Evolutionary conservation across 2,797 vertebrate species (phyloP).

Genomic region (Helarctos malayanus): DNA sequence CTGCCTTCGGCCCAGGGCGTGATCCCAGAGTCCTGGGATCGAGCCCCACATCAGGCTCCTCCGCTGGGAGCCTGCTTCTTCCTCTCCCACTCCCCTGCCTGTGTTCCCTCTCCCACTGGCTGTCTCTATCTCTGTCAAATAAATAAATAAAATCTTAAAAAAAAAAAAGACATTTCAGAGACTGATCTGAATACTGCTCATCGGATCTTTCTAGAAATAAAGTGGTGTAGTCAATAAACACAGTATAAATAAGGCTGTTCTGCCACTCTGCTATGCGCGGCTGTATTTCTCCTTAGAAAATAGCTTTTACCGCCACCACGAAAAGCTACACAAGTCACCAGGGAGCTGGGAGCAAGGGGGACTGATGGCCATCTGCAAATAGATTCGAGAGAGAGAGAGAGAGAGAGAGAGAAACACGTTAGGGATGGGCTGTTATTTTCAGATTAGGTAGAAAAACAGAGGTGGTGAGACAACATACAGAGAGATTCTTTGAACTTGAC

Average conservation of each 20-base stretch:
- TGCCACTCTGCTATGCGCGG: not conserved
- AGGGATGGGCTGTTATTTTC: constrained; percentile 48
- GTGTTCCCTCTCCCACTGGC: too few species aligned
- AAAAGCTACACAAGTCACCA: not conserved
- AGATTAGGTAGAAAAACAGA: constrained; percentile 68
- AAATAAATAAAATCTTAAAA: too few species aligned
- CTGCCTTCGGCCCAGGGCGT: too few species aligned
- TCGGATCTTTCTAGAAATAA: constrained; percentile 43
- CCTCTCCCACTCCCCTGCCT: too few species aligned
- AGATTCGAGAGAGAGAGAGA: not conserved
- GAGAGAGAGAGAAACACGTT: not conserved
- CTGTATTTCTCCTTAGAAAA: not conserved
- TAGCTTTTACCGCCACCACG: not conserved
- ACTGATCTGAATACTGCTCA: constrained; percentile 15
- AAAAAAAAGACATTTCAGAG: not conserved
- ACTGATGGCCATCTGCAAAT: not conserved
- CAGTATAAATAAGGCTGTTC: not conserved
- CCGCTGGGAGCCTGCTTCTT: too few species aligned
- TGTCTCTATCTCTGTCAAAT: too few species aligned
- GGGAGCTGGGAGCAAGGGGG: not conserved
- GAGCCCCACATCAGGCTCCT: too few species aligned
- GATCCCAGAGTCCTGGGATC: too few species aligned
- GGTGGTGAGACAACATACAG: not conserved
- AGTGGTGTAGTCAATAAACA: not conserved
- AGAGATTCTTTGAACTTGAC: constrained; percentile 61